Evolutionary conservation across 2,113 vertebrate genomes (phyloP).

Genomic region (Phrynosoma blainvillii): DNA sequence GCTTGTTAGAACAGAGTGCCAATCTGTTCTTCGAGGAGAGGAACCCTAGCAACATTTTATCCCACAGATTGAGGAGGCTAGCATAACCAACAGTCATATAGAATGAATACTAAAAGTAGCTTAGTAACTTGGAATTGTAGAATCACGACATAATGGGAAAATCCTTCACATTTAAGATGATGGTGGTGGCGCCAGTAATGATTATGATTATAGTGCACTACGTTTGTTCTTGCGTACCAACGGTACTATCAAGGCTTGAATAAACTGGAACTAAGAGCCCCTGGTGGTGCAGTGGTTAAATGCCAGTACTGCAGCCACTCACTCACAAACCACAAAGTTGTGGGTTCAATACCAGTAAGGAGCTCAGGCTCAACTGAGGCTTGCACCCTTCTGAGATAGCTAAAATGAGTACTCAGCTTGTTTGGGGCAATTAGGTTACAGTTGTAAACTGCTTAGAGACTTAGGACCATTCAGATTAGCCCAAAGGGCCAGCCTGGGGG

Average conservation of each 20-base stretch:
- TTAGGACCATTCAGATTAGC: no score
- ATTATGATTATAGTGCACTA: neutral
- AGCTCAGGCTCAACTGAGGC: no score
- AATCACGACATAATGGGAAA: neutral
- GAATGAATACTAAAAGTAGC: neutral
- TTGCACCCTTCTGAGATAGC: no score
- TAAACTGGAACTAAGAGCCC: no score
- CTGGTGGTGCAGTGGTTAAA: no score
- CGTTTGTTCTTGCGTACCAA: neutral
- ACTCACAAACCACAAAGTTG: no score
- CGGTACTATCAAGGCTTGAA: neutral
- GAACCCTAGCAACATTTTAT: neutral
- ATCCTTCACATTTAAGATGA: neutral
- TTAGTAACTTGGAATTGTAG: neutral
- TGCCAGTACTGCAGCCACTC: no score
- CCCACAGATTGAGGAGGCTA: neutral
- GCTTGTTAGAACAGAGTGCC: constrained; percentile 1
- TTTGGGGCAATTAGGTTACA: no score
- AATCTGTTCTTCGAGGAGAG: neutral
- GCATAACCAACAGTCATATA: neutral
- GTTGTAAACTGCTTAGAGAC: no score
- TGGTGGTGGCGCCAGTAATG: neutral
- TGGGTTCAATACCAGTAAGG: no score
- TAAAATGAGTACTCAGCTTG: no score
- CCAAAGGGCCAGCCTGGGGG: no score